Percentiles rank a stretch among this genome's conserved stretches.
These are phyloP conservation scores for Clarias gariepinus DNA, from an alignment of 2,113 vertebrate species.

Conservation along the genomic window DNA sequence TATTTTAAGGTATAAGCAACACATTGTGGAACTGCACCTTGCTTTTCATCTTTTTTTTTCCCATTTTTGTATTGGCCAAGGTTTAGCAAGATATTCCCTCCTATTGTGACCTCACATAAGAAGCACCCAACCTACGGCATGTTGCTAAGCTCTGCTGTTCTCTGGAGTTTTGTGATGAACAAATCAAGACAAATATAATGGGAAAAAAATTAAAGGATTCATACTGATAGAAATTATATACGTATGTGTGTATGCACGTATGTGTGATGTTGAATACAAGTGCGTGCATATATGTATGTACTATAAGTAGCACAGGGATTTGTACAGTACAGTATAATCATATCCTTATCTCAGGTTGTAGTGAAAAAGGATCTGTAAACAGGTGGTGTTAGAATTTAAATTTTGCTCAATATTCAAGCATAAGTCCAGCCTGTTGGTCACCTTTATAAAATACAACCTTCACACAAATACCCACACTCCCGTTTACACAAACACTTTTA, in stretches of 20 bases:
- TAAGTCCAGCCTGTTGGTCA: constrained; percentile 34
- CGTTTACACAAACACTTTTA: constrained; percentile 58
- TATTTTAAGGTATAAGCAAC: too few relatives aligned
- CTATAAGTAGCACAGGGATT: neutral
- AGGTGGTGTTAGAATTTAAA: neutral
- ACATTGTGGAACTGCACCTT: too few relatives aligned
- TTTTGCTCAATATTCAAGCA: constrained; percentile 17
- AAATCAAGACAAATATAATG: neutral
- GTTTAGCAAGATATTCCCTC: too few relatives aligned
- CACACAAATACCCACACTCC: constrained; percentile 50
- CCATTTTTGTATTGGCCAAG: too few relatives aligned
- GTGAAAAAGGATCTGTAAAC: constrained; percentile 6
- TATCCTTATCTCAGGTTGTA: constrained; percentile 4
- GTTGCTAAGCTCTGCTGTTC: too few relatives aligned
- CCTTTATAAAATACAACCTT: constrained; percentile 35
- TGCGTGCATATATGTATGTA: neutral
- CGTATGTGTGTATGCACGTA: neutral
- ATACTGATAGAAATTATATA: too few relatives aligned
- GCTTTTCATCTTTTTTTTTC: too few relatives aligned
- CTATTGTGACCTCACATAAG: too few relatives aligned
- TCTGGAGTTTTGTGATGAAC: neutral
- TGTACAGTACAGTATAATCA: neutral
- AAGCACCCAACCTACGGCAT: too few relatives aligned
- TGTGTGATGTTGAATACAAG: neutral
- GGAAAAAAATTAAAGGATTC: neutral